Evolutionary conservation across 2,888 invertebrate genomes (phyloP), one percentile per base, ranked within the genome.

Genomic region (Diaperis boleti): DNA sequence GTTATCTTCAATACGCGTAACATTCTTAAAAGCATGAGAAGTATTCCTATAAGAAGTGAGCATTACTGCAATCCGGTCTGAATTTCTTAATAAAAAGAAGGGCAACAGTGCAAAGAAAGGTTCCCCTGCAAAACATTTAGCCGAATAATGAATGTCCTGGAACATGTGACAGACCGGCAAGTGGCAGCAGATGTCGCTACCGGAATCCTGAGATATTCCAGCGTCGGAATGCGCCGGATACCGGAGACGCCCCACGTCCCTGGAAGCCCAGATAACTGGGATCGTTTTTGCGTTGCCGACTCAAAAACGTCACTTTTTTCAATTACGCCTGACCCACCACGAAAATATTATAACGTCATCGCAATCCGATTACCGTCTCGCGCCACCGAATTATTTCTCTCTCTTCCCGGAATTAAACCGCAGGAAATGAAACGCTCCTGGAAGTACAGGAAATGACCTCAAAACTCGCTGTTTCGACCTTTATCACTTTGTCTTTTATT

Each of bases 391-490:
- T 74, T 72, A 73, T 74, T 74, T 72, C 72, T 68, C 67, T 65
- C 68, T 61, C 66, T 67, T n/a, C n/a, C 66, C 49, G 49, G 49
- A 49, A 49, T 49, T 31, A 49, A 49, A 49, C 49, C 67, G 68
- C 74, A 74, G 78, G 76, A 78, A 78, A 78, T 78, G 77, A 77
- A 78, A 77, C 72, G 73, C 71, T 75, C 68, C 71, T 70, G 72
- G 69, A 68, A 67, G 69, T 69, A 70, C 75, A 74, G 77, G 78
- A 78, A 77, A 76, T 75, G 74, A 75, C 73, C 74, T 71, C 74
- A 76, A 76, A 76, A 75, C 70, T 71, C 71, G 71, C 70, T 35
- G 37, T 57, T 44, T 45, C 47, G 22, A 47, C 45, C 31, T 59
- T 59, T 59, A 49, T 56, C 56, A 22, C 33, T 33, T 45, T 35